A percentile compares a stretch with the other conserved stretches of the same genome.
Conservation (phyloP, 2,797 vertebrate species). For the Pteronotus mesoamericanus region DNA sequence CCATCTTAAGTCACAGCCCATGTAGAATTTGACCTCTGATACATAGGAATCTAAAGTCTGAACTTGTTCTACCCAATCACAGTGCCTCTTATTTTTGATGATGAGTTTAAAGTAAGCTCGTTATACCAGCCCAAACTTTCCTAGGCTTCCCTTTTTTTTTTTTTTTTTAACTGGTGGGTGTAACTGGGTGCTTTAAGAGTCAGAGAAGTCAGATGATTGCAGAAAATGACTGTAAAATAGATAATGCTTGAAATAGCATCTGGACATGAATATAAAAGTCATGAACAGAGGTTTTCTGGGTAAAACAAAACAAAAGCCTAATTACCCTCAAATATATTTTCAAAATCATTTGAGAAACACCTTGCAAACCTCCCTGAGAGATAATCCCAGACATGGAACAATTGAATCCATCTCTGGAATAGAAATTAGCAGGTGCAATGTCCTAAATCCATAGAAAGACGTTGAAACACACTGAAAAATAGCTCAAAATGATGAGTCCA, state of each 20-base stretch:
- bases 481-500: conserved; percentile 62
- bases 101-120: not conserved
- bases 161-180: not conserved
- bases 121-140: not conserved
- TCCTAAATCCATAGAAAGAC: conserved; percentile 71
- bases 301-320: not conserved
- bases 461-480: conserved; percentile 71
- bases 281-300: not conserved
- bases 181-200: not conserved
- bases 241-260: not conserved
- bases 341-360: not conserved
- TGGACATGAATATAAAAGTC: not conserved
- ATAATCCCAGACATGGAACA: not conserved
- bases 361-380: not conserved
- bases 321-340: not conserved
- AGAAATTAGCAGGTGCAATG: conserved; percentile 36
- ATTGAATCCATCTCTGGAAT: not conserved
- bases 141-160: not conserved
- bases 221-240: not conserved
- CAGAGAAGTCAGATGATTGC: not conserved
- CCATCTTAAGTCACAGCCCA: not conserved
- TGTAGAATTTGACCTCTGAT: not conserved
- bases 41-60: not conserved
- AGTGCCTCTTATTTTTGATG: not conserved
- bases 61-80: not conserved